A percentile compares a stretch with the other conserved stretches of the same genome.
Conservation (phyloP, 1,140 invertebrate species). For the Laupala kohalensis region DNA sequence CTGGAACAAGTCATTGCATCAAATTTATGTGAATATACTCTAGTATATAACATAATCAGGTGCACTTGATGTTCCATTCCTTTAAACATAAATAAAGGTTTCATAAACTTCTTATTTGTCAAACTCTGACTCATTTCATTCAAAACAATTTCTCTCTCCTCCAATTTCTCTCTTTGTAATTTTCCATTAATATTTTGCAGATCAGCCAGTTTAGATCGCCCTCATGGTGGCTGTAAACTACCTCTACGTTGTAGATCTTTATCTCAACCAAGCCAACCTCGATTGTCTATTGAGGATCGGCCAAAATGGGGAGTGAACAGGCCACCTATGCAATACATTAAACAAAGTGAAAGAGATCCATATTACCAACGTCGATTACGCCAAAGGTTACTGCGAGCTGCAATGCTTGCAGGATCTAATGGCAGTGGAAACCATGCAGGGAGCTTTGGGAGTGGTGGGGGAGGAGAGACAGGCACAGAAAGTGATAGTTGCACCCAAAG, state of each 20-base stretch:
- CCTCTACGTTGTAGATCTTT: constrained; percentile 10
- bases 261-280: constrained; percentile 18
- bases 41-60: too few species aligned
- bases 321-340: constrained; percentile 54
- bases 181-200: constrained; percentile 2
- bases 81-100: too few species aligned
- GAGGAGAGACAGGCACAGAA: constrained; percentile 7
- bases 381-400: constrained; percentile 36
- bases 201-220: constrained; percentile 22
- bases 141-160: neutral
- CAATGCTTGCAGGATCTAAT: neutral
- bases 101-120: too few species aligned
- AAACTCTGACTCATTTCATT: too few species aligned
- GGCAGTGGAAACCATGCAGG: neutral
- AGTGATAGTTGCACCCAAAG: neutral
- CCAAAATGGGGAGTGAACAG: constrained; percentile 54
- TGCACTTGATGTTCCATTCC: too few species aligned
- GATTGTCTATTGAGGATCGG: constrained; percentile 38
- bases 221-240: constrained; percentile 9
- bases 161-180: too few species aligned
- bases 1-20: too few species aligned
- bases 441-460: neutral
- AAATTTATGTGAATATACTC: too few species aligned
- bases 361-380: constrained; percentile 52
- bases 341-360: constrained; percentile 63